Evolutionary conservation across 2,888 invertebrate species (phyloP).

Genomic region (Euzophera pinguis): DNA sequence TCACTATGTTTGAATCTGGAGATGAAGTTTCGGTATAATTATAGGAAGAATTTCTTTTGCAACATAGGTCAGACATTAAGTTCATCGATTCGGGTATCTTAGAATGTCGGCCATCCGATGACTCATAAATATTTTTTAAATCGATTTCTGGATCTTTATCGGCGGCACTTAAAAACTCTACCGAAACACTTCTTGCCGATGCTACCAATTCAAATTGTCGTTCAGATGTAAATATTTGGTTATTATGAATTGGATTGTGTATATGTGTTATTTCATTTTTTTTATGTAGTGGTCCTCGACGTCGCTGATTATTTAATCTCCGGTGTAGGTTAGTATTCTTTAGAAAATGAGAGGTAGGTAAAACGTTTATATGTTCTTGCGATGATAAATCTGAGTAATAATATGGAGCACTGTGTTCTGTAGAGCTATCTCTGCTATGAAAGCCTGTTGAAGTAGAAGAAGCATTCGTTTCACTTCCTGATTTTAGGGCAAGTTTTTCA

Average conservation of each 20-base stretch:
- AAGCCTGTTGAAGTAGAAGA: constrained; percentile 68
- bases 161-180: constrained; percentile 83
- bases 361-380: constrained; percentile 70
- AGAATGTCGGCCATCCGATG: constrained; percentile 80
- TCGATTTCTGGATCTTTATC: constrained; percentile 84
- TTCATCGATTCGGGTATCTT: constrained; percentile 78
- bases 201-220: constrained; percentile 75
- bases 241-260: constrained; percentile 83
- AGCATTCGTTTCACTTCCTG: constrained; percentile 49
- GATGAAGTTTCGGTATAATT: constrained; percentile 45
- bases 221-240: constrained; percentile 51
- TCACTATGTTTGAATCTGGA: constrained; percentile 40
- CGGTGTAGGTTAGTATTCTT: constrained; percentile 75
- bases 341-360: constrained; percentile 65
- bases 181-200: constrained; percentile 81
- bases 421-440: constrained; percentile 82
- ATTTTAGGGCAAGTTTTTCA: constrained; percentile 55
- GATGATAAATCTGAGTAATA: constrained; percentile 89
- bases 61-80: constrained; percentile 67
- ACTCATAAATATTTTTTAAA: constrained; percentile 86
- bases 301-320: constrained; percentile 86
- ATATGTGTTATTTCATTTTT: constrained; percentile 86
- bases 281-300: constrained; percentile 79
- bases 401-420: constrained; percentile 88
- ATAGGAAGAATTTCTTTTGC: constrained; percentile 59